These are phyloP conservation scores for Oikopleura vanhoeffeni DNA, from an alignment of 23 tunicate genomes.

Conservation along the genomic window DNA sequence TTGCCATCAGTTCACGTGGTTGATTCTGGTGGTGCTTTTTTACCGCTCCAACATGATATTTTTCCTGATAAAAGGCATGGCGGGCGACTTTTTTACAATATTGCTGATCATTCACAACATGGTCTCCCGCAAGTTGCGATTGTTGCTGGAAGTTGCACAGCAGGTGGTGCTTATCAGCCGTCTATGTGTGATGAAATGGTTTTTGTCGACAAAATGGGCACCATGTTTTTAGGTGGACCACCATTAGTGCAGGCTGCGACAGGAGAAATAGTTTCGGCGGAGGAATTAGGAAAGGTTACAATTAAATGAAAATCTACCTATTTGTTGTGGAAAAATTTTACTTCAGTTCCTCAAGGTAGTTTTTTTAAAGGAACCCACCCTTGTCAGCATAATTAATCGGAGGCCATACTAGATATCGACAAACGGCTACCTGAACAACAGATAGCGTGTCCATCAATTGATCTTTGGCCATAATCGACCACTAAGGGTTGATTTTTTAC, in stretches of 20 bases:
- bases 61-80: conserved; percentile 18
- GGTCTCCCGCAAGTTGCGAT: conserved; percentile 58
- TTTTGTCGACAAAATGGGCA: conserved; percentile 59
- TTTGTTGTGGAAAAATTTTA: no score
- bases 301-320: no score
- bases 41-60: conserved; percentile 33
- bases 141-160: conserved; percentile 86
- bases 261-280: conserved; percentile 62
- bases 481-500: no score
- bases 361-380: no score
- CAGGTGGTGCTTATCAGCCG: conserved; percentile 88
- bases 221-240: conserved; percentile 89
- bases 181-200: conserved; percentile 92
- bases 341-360: no score
- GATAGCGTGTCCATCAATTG: no score
- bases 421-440: no score
- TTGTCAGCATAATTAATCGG: no score
- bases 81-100: conserved; percentile 50
- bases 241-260: conserved; percentile 93
- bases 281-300: no score
- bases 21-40: conserved; percentile 87
- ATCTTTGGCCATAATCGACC: no score
- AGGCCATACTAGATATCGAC: no score
- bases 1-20: conserved; percentile 56
- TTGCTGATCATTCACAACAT: conserved; percentile 48